Evolutionary conservation across 2,888 invertebrate genomes (phyloP), one percentile per base, ranked within the genome.

Genomic region (Pyrochroa serraticornis): DNA sequence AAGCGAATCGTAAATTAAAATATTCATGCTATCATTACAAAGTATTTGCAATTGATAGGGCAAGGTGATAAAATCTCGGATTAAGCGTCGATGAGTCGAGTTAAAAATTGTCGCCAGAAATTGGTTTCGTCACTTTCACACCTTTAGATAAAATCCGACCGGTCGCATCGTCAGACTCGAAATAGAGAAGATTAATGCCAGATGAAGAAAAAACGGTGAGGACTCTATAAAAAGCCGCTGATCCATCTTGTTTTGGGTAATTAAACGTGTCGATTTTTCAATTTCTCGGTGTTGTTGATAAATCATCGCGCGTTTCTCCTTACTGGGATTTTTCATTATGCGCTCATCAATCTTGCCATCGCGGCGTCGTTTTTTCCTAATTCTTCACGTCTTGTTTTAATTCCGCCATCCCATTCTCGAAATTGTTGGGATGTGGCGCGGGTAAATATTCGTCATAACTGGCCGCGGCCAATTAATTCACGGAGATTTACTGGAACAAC

Each of bases 231-330:
- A 73, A 71, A 69, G 67, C 60, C 47, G 48, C 22, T 55, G 61
- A 66, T 62, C 60, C 58, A 61, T 52, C 53, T 67, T 64, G 60
- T 59, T 69, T 68, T 59, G 65, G 67, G 69, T 73, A 74, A 74
- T 73, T 73, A 71, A 72, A 73, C 60, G 67, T 68, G 68, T 71
- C 68, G 67, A 74, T 73, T 74, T 74, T 74, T 74, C 73, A 74
- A 69, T 71, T 73, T 70, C 69, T 66, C 58, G 51, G 36, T 54
- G 47, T 52, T 61, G 64, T 64, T 73, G 72, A 73, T 72, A 68
- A 74, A 74, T 74, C 60, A 62, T 62, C 65, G 57, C 48, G 43
- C 52, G 64, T 63, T 64, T 67, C 62, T 59, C 55, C 61, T 66
- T 64, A 65, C 61, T 37, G 59, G 62, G 47, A 54, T 60, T 66